phyloP scores from a whole-genome alignment of 2,797 vertebrate genomes.

The Brachymystax lenok region DNA sequence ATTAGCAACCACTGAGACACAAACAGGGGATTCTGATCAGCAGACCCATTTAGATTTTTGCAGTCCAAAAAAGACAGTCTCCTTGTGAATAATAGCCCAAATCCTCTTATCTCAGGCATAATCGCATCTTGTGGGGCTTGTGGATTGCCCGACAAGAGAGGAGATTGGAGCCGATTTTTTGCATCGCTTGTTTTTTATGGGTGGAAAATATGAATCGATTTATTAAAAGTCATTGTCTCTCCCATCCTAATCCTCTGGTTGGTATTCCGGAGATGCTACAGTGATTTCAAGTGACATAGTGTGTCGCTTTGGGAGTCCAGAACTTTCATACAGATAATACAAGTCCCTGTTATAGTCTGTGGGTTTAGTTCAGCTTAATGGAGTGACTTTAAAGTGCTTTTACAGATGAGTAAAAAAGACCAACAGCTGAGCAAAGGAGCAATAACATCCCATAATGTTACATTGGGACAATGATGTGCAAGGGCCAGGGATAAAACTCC shows the following conservation, averaged over 20 bases:
- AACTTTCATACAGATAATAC: slow-evolving; percentile 67
- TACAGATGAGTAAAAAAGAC: slow-evolving; percentile 46
- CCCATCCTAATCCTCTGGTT: slow-evolving; percentile 61
- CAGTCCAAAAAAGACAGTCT: slow-evolving; percentile 43
- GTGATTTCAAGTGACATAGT: slow-evolving; percentile 50
- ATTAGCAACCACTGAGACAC: slow-evolving; percentile 55
- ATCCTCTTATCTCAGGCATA: slow-evolving; percentile 56
- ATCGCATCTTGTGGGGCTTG: slow-evolving; percentile 44
- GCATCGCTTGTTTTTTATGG: slow-evolving; percentile 31
- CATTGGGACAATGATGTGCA: slow-evolving; percentile 23
- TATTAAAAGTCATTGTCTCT: slow-evolving; percentile 46
- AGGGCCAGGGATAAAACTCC: not conserved
- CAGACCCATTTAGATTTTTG: slow-evolving; percentile 52
- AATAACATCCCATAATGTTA: slow-evolving; percentile 23
- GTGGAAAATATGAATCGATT: slow-evolving; percentile 31
- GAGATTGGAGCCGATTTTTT: slow-evolving; percentile 15
- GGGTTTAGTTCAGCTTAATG: slow-evolving; percentile 59
- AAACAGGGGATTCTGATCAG: slow-evolving; percentile 31
- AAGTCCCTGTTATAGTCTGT: slow-evolving; percentile 56
- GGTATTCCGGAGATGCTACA: slow-evolving; percentile 54
- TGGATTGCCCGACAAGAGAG: slow-evolving; percentile 50
- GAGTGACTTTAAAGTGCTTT: slow-evolving; percentile 60
- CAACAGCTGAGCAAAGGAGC: slow-evolving; percentile 27
- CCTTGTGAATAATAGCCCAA: slow-evolving; percentile 47
- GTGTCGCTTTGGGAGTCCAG: slow-evolving; percentile 51